A percentile compares a stretch with the other conserved stretches of the same genome.
These are phyloP conservation scores for Hippopotamyrus pictus DNA, from an alignment of 2,797 vertebrate species.

Conservation along the genomic window DNA sequence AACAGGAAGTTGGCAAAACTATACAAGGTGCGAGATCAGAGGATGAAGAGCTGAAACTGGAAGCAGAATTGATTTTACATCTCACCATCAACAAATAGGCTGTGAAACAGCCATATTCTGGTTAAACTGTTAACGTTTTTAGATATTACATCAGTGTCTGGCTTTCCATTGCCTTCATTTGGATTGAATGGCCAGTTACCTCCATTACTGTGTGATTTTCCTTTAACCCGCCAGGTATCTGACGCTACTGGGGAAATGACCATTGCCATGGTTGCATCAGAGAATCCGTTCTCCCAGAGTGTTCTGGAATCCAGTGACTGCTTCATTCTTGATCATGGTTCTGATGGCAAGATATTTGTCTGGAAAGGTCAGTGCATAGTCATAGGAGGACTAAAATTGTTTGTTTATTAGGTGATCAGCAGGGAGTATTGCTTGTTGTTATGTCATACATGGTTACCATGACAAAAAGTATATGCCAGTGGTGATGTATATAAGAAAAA, in stretches of 20 bases:
- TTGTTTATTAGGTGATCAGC: neutral
- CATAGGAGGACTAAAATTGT: neutral
- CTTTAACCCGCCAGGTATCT: slow-evolving; percentile 70
- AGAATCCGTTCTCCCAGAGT: slow-evolving; percentile 89
- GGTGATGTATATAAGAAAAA: neutral
- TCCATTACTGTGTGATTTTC: neutral
- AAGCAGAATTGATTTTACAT: neutral
- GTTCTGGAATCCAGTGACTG: slow-evolving; percentile 84
- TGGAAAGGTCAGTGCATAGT: slow-evolving; percentile 81
- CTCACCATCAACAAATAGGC: neutral
- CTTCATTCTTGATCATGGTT: slow-evolving; percentile 92
- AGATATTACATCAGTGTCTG: neutral
- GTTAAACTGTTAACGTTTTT: neutral
- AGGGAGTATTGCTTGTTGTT: neutral
- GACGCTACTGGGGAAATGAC: slow-evolving; percentile 76
- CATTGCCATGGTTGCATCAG: slow-evolving; percentile 83
- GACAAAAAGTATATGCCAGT: neutral
- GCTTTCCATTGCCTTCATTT: neutral
- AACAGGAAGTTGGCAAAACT: slow-evolving; percentile 90
- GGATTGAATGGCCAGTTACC: neutral
- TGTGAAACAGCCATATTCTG: neutral
- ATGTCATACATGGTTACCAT: neutral
- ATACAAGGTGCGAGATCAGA: slow-evolving; percentile 74
- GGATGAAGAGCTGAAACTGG: neutral
- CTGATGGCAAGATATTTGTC: slow-evolving; percentile 88